Evolutionary conservation across 2,888 invertebrate species (phyloP).

Genomic region (Sinopyrophorus schimmeli): DNA sequence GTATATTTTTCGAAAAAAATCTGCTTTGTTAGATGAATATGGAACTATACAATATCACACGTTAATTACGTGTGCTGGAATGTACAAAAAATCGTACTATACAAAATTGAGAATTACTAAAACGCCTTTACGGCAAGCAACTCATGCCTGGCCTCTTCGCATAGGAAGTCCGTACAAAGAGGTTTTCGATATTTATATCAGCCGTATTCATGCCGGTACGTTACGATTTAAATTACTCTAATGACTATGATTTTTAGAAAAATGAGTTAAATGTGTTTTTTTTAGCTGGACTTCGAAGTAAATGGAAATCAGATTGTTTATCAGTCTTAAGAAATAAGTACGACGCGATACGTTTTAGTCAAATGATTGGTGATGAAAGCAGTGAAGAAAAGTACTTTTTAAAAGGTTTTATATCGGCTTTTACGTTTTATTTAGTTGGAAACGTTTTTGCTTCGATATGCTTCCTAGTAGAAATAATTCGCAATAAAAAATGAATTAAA

Average conservation of each 20-base stretch:
- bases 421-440: conserved; percentile 32
- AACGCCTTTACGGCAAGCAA: conserved; percentile 27
- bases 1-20: conserved; percentile 22
- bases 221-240: background rate
- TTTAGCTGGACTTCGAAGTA: conserved; percentile 35
- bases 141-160: conserved; percentile 32
- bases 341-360: conserved; percentile 28
- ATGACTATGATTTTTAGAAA: background rate
- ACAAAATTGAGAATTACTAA: conserved; percentile 29
- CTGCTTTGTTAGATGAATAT: conserved; percentile 32
- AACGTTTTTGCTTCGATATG: conserved; percentile 16
- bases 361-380: conserved; percentile 6
- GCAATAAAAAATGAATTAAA: no score
- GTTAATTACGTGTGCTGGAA: conserved; percentile 13
- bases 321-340: conserved; percentile 11
- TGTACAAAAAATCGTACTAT: conserved; percentile 5
- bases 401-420: conserved; percentile 30
- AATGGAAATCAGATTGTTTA: conserved; percentile 35
- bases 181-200: conserved; percentile 31
- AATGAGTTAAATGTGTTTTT: conserved; percentile 10
- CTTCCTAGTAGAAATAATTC: conserved; percentile 8
- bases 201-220: conserved; percentile 31
- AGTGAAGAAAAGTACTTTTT: conserved; percentile 6
- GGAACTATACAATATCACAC: conserved; percentile 28
- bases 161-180: conserved; percentile 32